Percentiles rank a stretch among this genome's conserved stretches.
These are phyloP conservation scores for Phodopus roborovskii DNA, from an alignment of 2,113 vertebrate genomes.

Conservation along the genomic window DNA sequence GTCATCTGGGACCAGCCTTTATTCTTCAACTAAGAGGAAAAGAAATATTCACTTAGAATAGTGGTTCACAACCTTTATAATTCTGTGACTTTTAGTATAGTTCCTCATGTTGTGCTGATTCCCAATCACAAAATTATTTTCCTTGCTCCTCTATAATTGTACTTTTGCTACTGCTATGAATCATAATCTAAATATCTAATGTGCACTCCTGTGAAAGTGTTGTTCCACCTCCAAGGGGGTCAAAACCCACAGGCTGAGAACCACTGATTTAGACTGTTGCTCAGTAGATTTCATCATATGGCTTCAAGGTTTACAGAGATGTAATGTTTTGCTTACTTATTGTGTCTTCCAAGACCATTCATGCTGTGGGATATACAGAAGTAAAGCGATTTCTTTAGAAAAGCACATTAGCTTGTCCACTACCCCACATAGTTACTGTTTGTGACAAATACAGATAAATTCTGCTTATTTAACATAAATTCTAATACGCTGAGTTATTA, in stretches of 20 bases:
- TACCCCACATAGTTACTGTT: background rate
- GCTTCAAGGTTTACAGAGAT: background rate
- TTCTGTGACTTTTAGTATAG: too few relatives aligned
- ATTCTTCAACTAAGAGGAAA: background rate
- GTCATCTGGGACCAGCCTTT: background rate
- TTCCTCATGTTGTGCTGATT: background rate
- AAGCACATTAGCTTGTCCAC: background rate
- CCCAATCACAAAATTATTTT: background rate
- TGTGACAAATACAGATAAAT: background rate
- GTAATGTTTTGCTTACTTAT: background rate
- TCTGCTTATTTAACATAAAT: background rate
- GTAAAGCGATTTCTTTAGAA: background rate
- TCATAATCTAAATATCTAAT: background rate
- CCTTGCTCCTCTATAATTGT: background rate
- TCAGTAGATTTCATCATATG: background rate
- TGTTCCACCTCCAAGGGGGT: background rate
- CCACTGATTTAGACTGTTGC: background rate
- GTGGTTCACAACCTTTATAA: too few relatives aligned
- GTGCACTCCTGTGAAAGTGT: background rate
- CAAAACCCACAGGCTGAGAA: background rate
- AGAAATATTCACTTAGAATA: background rate
- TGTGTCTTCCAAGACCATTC: background rate
- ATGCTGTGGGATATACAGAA: background rate
- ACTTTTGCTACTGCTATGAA: background rate
- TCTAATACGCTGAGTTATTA: background rate